These are phyloP conservation scores for Crypturellus undulatus DNA, from an alignment of 2,113 vertebrate genomes.

Conservation along the genomic window DNA sequence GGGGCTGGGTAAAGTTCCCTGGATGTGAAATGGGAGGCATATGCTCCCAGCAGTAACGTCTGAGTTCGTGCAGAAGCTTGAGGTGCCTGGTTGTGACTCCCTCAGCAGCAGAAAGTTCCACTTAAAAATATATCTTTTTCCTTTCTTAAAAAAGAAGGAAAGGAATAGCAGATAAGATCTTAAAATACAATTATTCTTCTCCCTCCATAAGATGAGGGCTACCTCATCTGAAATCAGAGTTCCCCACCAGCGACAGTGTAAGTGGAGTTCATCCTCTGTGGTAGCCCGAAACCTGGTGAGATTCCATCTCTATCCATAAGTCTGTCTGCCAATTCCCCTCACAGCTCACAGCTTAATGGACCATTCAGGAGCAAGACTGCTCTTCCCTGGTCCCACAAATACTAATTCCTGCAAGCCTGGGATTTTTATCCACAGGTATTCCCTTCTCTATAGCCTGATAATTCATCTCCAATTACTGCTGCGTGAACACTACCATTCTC, in stretches of 20 bases:
- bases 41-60: background rate
- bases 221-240: background rate
- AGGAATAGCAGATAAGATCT: background rate
- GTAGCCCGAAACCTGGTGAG: background rate
- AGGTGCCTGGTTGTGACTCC: background rate
- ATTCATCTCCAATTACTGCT: conserved; percentile 50
- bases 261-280: background rate
- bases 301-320: background rate
- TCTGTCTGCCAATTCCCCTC: conserved; percentile 4
- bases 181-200: background rate
- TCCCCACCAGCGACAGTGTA: background rate
- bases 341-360: conserved; percentile 44
- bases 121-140: background rate
- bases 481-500: background rate
- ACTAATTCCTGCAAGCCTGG: conserved; percentile 39
- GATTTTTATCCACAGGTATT: conserved; percentile 28
- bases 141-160: background rate
- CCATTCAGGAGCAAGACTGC: conserved; percentile 9
- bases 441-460: conserved; percentile 14
- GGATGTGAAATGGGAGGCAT: background rate
- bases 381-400: conserved; percentile 28
- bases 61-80: background rate
- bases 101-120: background rate
- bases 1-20: background rate
- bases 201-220: background rate